phyloP scores from a whole-genome alignment of 2,797 vertebrate genomes.

The Melanotaenia trifasciata region DNA sequence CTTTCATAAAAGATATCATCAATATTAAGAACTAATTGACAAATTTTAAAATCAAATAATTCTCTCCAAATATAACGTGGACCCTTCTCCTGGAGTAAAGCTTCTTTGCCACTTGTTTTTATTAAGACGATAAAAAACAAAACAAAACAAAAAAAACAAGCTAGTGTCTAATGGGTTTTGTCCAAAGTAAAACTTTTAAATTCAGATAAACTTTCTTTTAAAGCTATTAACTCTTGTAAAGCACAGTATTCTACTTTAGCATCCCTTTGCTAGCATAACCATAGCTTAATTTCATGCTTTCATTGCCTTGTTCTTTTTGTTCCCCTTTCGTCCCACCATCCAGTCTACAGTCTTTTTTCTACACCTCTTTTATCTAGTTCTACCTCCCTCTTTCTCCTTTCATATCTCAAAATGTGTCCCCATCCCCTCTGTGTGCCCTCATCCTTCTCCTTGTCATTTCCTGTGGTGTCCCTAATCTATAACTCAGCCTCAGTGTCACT shows the following conservation, averaged over 20 bases:
- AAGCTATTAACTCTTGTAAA: background rate
- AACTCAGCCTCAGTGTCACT: constrained; percentile 24
- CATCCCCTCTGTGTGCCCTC: constrained; percentile 16
- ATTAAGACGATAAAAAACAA: too few relatives aligned
- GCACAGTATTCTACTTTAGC: constrained; percentile 20
- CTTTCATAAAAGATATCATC: too few relatives aligned
- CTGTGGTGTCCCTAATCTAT: constrained; percentile 46
- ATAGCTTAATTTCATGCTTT: background rate
- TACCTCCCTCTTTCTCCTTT: constrained; percentile 15
- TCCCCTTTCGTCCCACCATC: background rate
- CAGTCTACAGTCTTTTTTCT: constrained; percentile 7
- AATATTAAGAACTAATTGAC: too few relatives aligned
- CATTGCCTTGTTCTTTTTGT: constrained; percentile 7
- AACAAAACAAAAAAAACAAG: too few relatives aligned
- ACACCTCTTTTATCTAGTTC: constrained; percentile 14
- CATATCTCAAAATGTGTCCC: constrained; percentile 31
- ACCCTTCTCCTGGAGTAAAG: too few relatives aligned
- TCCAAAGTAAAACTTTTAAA: too few relatives aligned
- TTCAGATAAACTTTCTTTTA: constrained; percentile 1
- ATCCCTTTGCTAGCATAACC: background rate
- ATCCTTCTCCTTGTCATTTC: constrained; percentile 61
- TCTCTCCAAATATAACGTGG: too few relatives aligned
- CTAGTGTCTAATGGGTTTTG: too few relatives aligned
- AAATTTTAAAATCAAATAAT: too few relatives aligned
- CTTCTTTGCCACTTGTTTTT: too few relatives aligned